Evolutionary conservation across 2,888 invertebrate species (phyloP).

Genomic region (Oxyteleia sp.): DNA sequence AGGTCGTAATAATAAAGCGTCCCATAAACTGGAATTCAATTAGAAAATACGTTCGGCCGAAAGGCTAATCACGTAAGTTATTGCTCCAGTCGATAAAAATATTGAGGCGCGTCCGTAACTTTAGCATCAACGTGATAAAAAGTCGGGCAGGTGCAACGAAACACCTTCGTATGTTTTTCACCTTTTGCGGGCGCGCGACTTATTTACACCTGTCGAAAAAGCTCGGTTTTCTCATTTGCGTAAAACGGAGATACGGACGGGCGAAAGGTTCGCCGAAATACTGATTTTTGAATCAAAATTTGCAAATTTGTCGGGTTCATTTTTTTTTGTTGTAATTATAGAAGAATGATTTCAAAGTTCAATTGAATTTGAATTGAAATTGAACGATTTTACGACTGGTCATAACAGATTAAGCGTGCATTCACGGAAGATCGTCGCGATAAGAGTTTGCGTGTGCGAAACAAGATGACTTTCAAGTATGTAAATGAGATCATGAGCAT

Average conservation of each 20-base stretch:
- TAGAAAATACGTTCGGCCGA: constrained; percentile 13
- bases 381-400: constrained; percentile 37
- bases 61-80: constrained; percentile 6
- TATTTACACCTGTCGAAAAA: constrained; percentile 85
- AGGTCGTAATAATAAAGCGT: constrained; percentile 1
- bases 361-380: constrained; percentile 33
- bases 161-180: constrained; percentile 78
- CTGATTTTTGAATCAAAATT: constrained; percentile 1
- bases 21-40: constrained; percentile 44
- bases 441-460: constrained; percentile 53
- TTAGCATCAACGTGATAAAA: constrained; percentile 58
- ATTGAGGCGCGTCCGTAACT: constrained; percentile 32
- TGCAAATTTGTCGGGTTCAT: no score
- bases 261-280: constrained; percentile 16
- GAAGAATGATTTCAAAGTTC: not conserved
- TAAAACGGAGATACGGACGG: constrained; percentile 19
- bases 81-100: constrained; percentile 46
- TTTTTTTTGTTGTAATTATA: no score
- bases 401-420: constrained; percentile 27
- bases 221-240: constrained; percentile 79
- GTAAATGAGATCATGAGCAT: constrained; percentile 65
- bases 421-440: constrained; percentile 33
- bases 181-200: constrained; percentile 61
- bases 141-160: constrained; percentile 71
- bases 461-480: constrained; percentile 65